These are phyloP conservation scores for Corythornis vintsioides DNA, from an alignment of 2,113 vertebrate species.

Conservation along the genomic window DNA sequence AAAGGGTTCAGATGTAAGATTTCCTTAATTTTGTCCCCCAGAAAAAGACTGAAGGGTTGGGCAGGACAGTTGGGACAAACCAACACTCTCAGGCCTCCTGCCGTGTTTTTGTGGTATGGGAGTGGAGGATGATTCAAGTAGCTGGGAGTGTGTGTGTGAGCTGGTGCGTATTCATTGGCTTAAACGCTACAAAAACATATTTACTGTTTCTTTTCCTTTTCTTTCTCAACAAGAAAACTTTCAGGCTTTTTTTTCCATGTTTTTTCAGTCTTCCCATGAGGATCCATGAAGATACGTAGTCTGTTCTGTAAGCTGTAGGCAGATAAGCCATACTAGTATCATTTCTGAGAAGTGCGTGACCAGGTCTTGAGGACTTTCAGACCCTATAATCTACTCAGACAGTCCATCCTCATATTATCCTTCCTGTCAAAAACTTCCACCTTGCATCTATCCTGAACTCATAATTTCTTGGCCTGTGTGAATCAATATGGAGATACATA, in stretches of 20 bases:
- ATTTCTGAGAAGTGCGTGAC: neutral
- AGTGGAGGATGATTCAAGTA: neutral
- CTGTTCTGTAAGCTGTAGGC: neutral
- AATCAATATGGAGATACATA: neutral
- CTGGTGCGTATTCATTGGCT: neutral
- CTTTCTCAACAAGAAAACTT: neutral
- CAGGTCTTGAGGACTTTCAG: neutral
- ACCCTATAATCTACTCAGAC: neutral
- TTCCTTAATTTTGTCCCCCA: neutral
- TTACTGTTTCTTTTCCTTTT: neutral
- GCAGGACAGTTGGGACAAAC: neutral
- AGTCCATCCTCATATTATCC: neutral
- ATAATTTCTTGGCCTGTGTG: neutral
- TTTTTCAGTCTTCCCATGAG: neutral
- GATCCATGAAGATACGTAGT: neutral
- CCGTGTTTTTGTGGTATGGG: neutral
- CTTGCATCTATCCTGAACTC: neutral
- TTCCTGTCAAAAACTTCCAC: neutral
- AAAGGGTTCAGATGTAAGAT: neutral
- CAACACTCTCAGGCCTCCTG: neutral
- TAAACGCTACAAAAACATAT: neutral
- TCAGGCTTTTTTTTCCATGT: neutral
- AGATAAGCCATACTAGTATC: fast-evolving
- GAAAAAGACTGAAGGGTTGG: neutral
- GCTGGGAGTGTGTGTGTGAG: neutral